A percentile compares a stretch with the other conserved stretches of the same genome.
Conservation (phyloP, 2,888 invertebrate species). For the Pristionchus japonicus region DNA sequence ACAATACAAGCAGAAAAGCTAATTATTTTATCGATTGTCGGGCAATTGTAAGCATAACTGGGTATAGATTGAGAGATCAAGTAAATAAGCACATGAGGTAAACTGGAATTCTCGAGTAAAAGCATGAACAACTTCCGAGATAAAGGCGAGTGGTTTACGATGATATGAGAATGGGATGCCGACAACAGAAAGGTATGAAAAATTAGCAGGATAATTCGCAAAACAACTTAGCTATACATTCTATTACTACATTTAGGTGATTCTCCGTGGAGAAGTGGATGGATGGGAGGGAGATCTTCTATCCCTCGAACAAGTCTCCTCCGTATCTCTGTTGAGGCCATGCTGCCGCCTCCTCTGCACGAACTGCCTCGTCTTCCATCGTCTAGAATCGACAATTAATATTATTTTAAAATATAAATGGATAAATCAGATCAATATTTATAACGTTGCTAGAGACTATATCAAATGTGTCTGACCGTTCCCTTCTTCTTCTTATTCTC, state of each 20-base stretch:
- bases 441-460: not conserved
- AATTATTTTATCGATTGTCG: too few relatives aligned
- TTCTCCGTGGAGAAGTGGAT: not conserved
- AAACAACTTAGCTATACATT: not conserved
- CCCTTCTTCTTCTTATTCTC: slow-evolving; percentile 38
- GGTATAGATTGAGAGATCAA: not conserved
- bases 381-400: not conserved
- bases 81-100: not conserved
- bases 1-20: too few relatives aligned
- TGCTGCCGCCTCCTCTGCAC: slow-evolving; percentile 15
- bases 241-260: not conserved
- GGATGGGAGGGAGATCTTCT: too few relatives aligned
- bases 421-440: not conserved
- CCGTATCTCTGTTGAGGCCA: slow-evolving; percentile 31
- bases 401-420: not conserved
- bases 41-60: not conserved
- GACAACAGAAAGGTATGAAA: not conserved
- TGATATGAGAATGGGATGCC: not conserved
- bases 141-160: not conserved
- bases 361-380: slow-evolving; percentile 11
- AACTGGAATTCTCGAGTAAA: not conserved
- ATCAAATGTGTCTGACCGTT: not conserved
- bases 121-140: not conserved
- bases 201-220: not conserved
- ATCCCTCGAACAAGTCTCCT: slow-evolving; percentile 33